Base-by-base conservation (phyloP, 2,888 invertebrate species). In the Lepidocyrtoides sp. region DNA sequence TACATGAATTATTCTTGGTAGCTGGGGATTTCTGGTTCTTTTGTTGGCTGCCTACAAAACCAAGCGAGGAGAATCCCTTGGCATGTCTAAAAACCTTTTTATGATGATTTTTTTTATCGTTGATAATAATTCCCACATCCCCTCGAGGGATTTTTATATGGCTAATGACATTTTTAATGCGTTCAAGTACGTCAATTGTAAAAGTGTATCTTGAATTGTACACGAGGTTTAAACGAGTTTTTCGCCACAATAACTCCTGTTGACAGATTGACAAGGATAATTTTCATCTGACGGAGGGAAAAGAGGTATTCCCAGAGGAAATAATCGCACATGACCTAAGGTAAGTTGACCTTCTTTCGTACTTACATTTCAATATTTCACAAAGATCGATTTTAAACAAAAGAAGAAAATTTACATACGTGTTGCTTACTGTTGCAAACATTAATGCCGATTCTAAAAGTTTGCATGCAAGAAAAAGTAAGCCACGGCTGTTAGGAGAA, bases 341-440 rank as follows among this genome's bases (percentile, higher is more conserved):
- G 17, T 36, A 69, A n/a, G 69, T 20, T 69, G 69, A 69, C 69
- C 69, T 69, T 32, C 17, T 69, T 69, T 69, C 14, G 10, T n/a
- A 14, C 51, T 36, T 7, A 36, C 10, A 60, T 26, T 63, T 63
- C 29, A 29, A 29, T 29, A 63, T 32, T 63, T 32, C n/a, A 23
- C 8, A 63, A 63, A 63, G 36, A 63, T 29, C 14, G 26, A 63
- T 57, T 57, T 57, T 23, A 57, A 57, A 12, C n/a, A 14, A 63
- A 63, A 32, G 54, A 5, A 17, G 2, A n/a, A 41, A 20, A 57
- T n/a, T 54, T 23, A n/a, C 8, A n/a, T 20, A n/a, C 8, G 23
- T 20, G 7, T 23, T 57, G 57, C 23, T 26, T 54, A 20, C 1
- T 2, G 17, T 23, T n/a, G n/a, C n/a, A n/a, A n/a, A n/a, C n/a